Percentiles rank a stretch among this genome's conserved stretches.
phyloP scores from a whole-genome alignment of 2,797 vertebrate species.

The Alauda arvensis region DNA sequence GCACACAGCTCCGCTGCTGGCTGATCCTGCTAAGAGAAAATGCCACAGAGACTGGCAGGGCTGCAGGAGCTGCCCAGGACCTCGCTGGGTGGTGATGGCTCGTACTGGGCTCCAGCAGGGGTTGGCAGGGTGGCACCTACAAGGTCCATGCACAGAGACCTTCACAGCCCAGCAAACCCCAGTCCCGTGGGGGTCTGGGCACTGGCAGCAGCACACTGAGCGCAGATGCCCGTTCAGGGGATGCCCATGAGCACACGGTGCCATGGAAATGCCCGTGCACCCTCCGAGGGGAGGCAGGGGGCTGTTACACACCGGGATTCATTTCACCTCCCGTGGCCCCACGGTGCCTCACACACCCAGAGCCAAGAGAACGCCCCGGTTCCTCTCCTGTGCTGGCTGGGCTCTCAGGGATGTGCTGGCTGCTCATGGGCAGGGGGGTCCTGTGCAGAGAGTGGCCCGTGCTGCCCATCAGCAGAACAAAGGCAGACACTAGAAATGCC shows the following conservation, averaged over 20 bases:
- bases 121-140: background rate
- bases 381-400: background rate
- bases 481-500: accelerated
- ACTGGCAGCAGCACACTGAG: background rate
- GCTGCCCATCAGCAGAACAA: background rate
- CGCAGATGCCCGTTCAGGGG: background rate
- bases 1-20: background rate
- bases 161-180: background rate
- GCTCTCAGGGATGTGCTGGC: background rate
- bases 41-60: background rate
- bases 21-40: background rate
- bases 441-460: accelerated
- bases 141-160: background rate
- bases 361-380: background rate
- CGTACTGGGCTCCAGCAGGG: background rate
- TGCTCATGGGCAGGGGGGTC: background rate
- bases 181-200: background rate
- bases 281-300: too few relatives aligned
- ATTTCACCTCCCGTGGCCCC: too few relatives aligned
- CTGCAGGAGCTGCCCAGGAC: background rate
- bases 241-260: too few relatives aligned
- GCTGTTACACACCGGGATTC: accelerated
- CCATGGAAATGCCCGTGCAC: background rate
- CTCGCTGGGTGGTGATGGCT: too few relatives aligned
- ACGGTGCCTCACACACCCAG: too few relatives aligned